A percentile compares a stretch with the other conserved stretches of the same genome.
Conservation (phyloP, 2,888 invertebrate genomes). For the Pasiphila rectangulata region DNA sequence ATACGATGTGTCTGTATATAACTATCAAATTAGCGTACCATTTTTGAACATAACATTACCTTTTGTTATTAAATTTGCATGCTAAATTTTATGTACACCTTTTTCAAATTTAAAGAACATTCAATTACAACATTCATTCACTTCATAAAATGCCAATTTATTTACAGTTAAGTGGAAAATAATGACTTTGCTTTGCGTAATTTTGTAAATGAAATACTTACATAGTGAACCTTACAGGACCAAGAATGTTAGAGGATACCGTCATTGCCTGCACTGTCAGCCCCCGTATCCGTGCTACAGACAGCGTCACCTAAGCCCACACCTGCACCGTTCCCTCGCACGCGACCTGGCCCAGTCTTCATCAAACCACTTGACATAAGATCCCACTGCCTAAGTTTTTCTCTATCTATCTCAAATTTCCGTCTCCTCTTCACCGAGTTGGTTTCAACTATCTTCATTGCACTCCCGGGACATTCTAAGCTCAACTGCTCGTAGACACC, state of each 20-base stretch:
- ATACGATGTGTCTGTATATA: too few relatives aligned
- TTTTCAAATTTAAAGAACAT: conserved; percentile 54
- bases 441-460: conserved; percentile 24
- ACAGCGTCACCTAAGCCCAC: conserved; percentile 58
- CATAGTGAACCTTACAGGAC: conserved; percentile 72
- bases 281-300: conserved; percentile 68
- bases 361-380: conserved; percentile 91
- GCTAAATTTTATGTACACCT: conserved; percentile 60
- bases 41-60: conserved; percentile 11
- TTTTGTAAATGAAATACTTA: conserved; percentile 69
- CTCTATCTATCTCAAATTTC: conserved; percentile 88
- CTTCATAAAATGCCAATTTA: conserved; percentile 51
- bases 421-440: conserved; percentile 46
- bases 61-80: conserved; percentile 52
- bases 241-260: conserved; percentile 76
- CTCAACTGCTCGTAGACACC: conserved; percentile 81
- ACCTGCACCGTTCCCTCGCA: conserved; percentile 62
- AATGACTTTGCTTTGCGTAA: conserved; percentile 73
- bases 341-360: conserved; percentile 69
- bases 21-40: too few relatives aligned
- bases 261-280: conserved; percentile 74
- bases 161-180: conserved; percentile 49
- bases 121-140: conserved; percentile 3
- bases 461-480: conserved; percentile 56
- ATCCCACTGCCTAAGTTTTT: conserved; percentile 93